Base-by-base conservation (phyloP, 92 coral and sea anemone genomes). In the Galaxea fascicularis region DNA sequence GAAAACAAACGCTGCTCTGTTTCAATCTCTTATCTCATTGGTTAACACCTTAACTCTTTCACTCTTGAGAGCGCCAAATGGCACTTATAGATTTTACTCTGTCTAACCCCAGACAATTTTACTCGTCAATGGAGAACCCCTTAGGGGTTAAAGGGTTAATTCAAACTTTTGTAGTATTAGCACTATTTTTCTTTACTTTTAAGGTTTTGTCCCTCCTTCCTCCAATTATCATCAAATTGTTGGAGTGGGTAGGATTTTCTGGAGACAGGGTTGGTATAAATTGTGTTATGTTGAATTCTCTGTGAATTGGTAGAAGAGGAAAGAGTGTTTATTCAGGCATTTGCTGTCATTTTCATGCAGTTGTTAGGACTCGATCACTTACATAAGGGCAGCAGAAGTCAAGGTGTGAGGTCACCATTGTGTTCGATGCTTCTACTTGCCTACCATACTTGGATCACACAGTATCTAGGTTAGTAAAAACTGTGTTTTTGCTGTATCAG, bases 171-270 rank as follows among this genome's bases (percentile, higher is more conserved):
- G n/a, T n/a, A n/a, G n/a, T n/a, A n/a, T n/a, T n/a, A n/a, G n/a
- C n/a, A n/a, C n/a, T n/a, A n/a, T n/a, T n/a, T n/a, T n/a, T n/a
- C n/a, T n/a, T n/a, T n/a, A n/a, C 41, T 54, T 35, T 26, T 21
- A 44, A 87, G 90, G 87, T 87, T 47, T 87, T 79, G 25, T 87
- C 84, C 12, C 74, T 87, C 46, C 87, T 87, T 87, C 98, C 98
- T 16, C 71, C 98, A 16, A 93, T 90, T 77, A 82, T 95, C 44
- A 81, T 95, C 67, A 89, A 88, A 88, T 52, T 93, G 76, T 76
- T 95, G 71, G 98, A 95, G 79, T 95, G 90, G 84, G 91, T 95
- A 87, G 98, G 98, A 21, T 95, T 95, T 74, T 95, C 98, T 44
- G 98, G 98, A 52, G 98, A 95, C 75, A 92, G 93, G 94, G 98